Evolutionary conservation across 2,888 invertebrate species (phyloP).

Genomic region (Hirtodrosophila confusa): DNA sequence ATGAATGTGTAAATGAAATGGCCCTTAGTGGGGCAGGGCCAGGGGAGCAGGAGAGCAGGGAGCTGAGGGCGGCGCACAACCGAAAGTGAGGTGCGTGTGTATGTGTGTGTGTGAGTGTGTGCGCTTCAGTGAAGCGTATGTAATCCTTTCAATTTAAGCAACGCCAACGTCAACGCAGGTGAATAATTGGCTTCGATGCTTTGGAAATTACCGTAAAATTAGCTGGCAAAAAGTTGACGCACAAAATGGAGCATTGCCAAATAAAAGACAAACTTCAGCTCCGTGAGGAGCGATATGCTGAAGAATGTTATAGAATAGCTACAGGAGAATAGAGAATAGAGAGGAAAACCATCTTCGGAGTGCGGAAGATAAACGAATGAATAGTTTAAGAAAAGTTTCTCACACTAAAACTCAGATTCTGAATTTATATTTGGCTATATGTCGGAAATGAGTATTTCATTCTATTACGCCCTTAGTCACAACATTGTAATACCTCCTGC

Average conservation of each 20-base stretch:
- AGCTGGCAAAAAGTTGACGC: conserved; percentile 53
- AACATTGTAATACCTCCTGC: no score
- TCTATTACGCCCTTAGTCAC: no score
- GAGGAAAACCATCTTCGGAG: no score
- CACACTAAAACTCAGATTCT: no score
- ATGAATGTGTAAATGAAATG: conserved; percentile 58
- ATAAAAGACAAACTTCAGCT: background rate
- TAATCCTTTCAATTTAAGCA: conserved; percentile 78
- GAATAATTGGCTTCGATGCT: conserved; percentile 77
- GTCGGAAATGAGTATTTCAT: no score
- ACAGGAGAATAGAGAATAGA: no score
- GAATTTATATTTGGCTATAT: no score
- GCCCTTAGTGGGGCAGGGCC: conserved; percentile 8
- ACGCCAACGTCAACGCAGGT: conserved; percentile 66
- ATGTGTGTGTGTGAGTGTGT: conserved; percentile 38
- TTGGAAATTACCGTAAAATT: conserved; percentile 79
- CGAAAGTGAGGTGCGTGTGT: conserved; percentile 10
- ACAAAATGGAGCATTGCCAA: conserved; percentile 23
- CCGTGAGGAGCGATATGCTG: background rate
- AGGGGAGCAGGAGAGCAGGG: background rate
- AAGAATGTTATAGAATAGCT: no score
- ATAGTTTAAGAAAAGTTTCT: no score
- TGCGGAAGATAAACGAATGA: no score
- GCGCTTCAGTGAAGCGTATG: conserved; percentile 66
- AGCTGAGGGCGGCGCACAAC: conserved; percentile 13